Percentiles rank a stretch among this genome's conserved stretches.
Conservation (phyloP, 2,113 vertebrate species). For the Cyphotilapia sp. region DNA sequence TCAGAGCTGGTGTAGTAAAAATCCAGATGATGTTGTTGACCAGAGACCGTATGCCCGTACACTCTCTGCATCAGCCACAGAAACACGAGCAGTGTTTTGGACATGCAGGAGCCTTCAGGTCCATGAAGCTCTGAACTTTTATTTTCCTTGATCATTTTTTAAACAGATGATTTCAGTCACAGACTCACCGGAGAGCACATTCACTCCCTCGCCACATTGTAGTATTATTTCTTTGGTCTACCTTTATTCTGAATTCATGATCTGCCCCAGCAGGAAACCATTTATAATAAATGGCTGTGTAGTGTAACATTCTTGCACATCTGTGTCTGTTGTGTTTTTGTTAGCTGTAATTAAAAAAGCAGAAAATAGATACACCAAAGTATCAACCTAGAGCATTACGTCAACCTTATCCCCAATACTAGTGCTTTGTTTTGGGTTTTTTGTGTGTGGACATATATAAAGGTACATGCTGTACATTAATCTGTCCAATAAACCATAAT, state of each 20-base stretch:
- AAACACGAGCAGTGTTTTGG: not conserved
- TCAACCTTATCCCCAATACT: not conserved
- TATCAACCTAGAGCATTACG: not conserved
- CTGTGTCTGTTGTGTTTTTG: not conserved
- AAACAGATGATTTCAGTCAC: not conserved
- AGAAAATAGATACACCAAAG: not conserved
- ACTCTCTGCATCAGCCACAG: not conserved
- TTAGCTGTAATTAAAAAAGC: not conserved
- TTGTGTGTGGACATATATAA: not conserved
- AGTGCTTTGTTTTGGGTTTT: fast-evolving
- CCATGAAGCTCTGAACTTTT: not conserved
- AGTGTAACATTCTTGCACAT: not conserved
- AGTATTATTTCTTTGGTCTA: not conserved
- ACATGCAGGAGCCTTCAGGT: not conserved
- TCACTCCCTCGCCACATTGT: not conserved
- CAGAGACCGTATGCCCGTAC: constrained; percentile 40
- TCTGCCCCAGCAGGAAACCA: not conserved
- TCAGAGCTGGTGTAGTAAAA: constrained; percentile 31
- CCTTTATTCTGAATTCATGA: not conserved
- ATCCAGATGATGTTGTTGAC: constrained; percentile 55
- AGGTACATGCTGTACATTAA: not conserved
- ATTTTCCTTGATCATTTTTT: not conserved
- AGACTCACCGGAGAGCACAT: not conserved
- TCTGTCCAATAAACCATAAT: not conserved
- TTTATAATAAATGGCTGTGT: constrained; percentile 16